Percentiles rank a stretch among this genome's conserved stretches.
phyloP scores from a whole-genome alignment of 2,888 invertebrate genomes.

The Bruchidius siliquastri region DNA sequence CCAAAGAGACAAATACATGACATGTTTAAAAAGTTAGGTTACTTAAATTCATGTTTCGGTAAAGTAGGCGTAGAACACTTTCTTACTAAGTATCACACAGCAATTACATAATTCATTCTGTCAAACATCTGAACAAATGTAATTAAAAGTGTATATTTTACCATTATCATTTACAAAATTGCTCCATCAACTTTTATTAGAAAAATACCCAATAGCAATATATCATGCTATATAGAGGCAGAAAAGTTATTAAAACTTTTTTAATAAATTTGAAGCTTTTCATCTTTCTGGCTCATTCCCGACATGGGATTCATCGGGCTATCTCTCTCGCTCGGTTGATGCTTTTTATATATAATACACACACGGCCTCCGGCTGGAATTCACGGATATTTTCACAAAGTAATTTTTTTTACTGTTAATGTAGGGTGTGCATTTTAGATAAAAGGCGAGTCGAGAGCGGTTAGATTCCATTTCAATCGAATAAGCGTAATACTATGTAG shows the following conservation, averaged over 20 bases:
- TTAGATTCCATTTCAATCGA: background rate
- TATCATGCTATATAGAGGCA: constrained; percentile 11
- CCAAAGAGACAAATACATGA: too few species aligned
- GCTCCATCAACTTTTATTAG: background rate
- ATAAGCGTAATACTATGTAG: background rate
- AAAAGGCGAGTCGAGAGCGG: background rate
- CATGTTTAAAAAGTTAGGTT: too few species aligned
- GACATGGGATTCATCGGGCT: background rate
- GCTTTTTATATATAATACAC: background rate
- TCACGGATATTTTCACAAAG: background rate
- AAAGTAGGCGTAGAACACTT: too few species aligned
- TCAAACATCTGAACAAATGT: background rate
- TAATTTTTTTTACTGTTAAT: background rate
- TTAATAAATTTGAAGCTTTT: constrained; percentile 24
- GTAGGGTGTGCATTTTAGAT: background rate
- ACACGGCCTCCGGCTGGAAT: background rate
- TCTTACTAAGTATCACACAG: background rate
- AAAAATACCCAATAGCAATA: background rate
- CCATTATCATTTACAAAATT: background rate
- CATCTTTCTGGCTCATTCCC: background rate
- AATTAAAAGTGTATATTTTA: background rate
- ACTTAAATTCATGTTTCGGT: too few species aligned
- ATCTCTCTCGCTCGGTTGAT: background rate
- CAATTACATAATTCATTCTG: background rate
- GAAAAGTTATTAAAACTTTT: constrained; percentile 25